Conservation (phyloP, 2,888 invertebrate genomes). For the Trichacis sp. region DNA sequence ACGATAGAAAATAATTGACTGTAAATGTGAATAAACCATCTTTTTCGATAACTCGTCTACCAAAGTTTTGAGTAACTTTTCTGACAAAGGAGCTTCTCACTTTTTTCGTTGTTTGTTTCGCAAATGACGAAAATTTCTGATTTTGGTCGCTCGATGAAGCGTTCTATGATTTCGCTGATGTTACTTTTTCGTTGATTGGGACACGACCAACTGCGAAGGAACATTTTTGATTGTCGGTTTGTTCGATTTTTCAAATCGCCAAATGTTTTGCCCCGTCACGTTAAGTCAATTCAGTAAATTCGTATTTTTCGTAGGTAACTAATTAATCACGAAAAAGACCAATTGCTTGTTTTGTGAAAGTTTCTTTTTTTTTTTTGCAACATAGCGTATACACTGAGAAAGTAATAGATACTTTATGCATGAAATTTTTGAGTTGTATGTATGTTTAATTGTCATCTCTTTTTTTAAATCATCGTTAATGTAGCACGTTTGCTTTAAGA, state of each 20-base stretch:
- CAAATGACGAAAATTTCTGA: too few relatives aligned
- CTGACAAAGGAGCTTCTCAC: not conserved
- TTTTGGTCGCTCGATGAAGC: not conserved
- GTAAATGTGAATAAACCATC: constrained; percentile 41
- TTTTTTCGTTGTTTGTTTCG: too few relatives aligned
- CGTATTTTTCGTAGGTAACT: constrained; percentile 21
- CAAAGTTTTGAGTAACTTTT: constrained; percentile 16
- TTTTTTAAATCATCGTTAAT: constrained; percentile 24
- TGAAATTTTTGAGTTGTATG: constrained; percentile 31
- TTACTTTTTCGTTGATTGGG: not conserved
- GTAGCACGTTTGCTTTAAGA: constrained; percentile 40
- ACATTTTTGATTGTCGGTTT: constrained; percentile 41
- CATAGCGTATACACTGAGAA: constrained; percentile 7
- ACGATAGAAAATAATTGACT: constrained; percentile 34
- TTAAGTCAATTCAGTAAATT: not conserved
- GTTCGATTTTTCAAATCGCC: constrained; percentile 2
- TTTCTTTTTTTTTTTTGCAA: constrained; percentile 29
- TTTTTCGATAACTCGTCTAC: constrained; percentile 27
- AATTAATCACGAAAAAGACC: constrained; percentile 5
- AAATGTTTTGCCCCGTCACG: too few relatives aligned
- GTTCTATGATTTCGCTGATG: not conserved
- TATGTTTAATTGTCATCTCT: constrained; percentile 10
- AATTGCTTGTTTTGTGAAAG: constrained; percentile 33
- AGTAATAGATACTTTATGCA: constrained; percentile 22
- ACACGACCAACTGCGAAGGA: constrained; percentile 17